Conservation (phyloP, 2,113 vertebrate species). For the Rhinoderma darwinii region DNA sequence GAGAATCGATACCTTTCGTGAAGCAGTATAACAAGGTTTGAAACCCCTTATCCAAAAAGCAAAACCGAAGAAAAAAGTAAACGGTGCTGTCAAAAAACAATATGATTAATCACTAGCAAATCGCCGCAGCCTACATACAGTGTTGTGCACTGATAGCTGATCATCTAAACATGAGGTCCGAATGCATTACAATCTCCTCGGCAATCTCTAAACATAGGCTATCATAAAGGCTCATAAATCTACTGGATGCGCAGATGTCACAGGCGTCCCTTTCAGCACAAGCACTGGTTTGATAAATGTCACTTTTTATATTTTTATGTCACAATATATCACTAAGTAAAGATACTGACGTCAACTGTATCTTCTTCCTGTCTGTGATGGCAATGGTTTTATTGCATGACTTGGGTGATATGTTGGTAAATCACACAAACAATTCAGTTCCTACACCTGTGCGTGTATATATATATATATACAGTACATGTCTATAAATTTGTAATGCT, state of each 20-base stretch:
- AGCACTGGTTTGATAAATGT: constrained; percentile 5
- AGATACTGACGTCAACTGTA: not conserved
- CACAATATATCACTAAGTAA: not conserved
- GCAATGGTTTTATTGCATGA: not conserved
- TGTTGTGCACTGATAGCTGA: not conserved
- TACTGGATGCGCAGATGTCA: not conserved
- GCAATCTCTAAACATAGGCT: not conserved
- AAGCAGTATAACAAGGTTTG: not conserved
- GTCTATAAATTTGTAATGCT: no score
- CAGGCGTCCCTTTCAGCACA: not conserved
- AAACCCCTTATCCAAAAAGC: not conserved
- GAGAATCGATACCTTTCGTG: not conserved
- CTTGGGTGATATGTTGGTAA: not conserved
- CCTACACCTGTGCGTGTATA: not conserved
- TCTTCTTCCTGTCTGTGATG: not conserved
- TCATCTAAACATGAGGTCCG: not conserved
- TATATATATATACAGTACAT: no score
- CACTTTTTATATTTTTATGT: not conserved
- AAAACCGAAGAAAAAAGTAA: not conserved
- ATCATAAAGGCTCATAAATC: not conserved
- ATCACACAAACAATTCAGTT: not conserved
- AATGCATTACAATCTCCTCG: not conserved
- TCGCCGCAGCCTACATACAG: not conserved
- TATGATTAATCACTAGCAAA: not conserved
- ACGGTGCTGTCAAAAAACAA: not conserved